phyloP scores from a whole-genome alignment of 1,140 invertebrate genomes.

The Anoplolepis gracilipes region DNA sequence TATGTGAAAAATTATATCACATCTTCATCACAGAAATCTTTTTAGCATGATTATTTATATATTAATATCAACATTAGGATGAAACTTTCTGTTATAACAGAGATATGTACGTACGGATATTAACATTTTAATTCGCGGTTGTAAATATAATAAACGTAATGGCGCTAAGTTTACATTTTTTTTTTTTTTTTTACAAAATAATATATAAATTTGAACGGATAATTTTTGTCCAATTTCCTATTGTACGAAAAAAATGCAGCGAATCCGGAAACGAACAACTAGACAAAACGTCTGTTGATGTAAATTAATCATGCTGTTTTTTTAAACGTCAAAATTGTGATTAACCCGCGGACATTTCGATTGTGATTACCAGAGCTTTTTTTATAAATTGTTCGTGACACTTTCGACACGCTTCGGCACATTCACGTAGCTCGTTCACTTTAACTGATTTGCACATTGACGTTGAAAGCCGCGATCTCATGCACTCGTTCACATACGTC shows the following conservation, averaged over 20 bases:
- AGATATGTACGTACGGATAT: neutral
- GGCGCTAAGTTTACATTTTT: neutral
- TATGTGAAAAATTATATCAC: neutral
- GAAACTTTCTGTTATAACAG: neutral
- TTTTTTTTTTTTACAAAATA: neutral
- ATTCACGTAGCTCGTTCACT: constrained; percentile 29
- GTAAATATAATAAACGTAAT: no score
- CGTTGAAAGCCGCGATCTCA: constrained; percentile 29
- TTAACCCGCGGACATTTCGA: neutral
- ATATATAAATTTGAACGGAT: neutral
- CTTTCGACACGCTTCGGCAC: constrained; percentile 5
- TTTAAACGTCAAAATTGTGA: constrained; percentile 1
- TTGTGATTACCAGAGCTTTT: neutral
- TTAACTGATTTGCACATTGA: constrained; percentile 49
- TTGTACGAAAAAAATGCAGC: neutral
- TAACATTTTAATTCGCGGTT: neutral
- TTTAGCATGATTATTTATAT: neutral
- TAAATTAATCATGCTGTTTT: constrained; percentile 21
- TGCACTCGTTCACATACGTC: constrained; percentile 28
- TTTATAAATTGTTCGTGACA: constrained; percentile 8
- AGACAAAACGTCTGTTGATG: neutral
- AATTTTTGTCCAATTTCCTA: neutral
- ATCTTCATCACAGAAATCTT: neutral
- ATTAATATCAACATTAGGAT: neutral
- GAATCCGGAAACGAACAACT: neutral